phyloP scores from a whole-genome alignment of 1,140 invertebrate genomes.

The Euborellia annulipes region DNA sequence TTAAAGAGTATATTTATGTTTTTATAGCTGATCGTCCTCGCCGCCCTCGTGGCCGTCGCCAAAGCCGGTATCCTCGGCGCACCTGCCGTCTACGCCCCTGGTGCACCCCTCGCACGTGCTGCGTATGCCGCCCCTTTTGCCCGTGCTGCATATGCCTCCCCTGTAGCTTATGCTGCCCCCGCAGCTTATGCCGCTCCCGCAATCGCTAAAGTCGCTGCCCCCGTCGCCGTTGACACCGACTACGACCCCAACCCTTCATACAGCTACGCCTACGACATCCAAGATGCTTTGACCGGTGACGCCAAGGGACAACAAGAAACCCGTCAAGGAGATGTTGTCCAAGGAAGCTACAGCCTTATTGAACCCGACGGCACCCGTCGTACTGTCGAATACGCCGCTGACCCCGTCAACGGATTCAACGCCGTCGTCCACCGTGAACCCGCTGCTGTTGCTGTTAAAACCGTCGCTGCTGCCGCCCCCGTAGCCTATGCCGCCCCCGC shows the following conservation, averaged over 20 bases:
- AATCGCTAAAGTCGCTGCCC: conserved; percentile 10
- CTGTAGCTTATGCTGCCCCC: conserved; percentile 8
- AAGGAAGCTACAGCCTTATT: conserved; percentile 10
- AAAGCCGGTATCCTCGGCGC: conserved; percentile 7
- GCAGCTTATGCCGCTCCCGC: conserved; percentile 7
- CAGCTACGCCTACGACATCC: conserved; percentile 26
- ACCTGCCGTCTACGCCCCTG: conserved; percentile 4
- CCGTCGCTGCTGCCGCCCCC: conserved; percentile 1
- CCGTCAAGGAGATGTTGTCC: conserved; percentile 7
- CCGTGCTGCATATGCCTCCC: conserved; percentile 15
- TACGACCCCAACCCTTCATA: conserved; percentile 29
- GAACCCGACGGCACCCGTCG: conserved; percentile 14
- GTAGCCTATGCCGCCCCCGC: background rate
- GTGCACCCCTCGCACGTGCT: conserved; percentile 10
- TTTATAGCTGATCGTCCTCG: conserved; percentile 6
- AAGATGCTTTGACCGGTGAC: conserved; percentile 18
- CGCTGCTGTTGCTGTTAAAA: conserved; percentile 1
- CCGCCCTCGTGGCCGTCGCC: conserved; percentile 8
- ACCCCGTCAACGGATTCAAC: conserved; percentile 18
- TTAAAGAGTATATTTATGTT: too few species aligned
- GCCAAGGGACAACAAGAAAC: conserved; percentile 11
- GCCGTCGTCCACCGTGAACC: conserved; percentile 7
- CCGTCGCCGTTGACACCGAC: conserved; percentile 9
- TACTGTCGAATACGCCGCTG: conserved; percentile 18
- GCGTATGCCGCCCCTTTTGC: conserved; percentile 17